Percentiles rank a stretch among this genome's conserved stretches.
Evolutionary conservation across 2,888 invertebrate genomes (phyloP).

Genomic region (Macropis europaea): DNA sequence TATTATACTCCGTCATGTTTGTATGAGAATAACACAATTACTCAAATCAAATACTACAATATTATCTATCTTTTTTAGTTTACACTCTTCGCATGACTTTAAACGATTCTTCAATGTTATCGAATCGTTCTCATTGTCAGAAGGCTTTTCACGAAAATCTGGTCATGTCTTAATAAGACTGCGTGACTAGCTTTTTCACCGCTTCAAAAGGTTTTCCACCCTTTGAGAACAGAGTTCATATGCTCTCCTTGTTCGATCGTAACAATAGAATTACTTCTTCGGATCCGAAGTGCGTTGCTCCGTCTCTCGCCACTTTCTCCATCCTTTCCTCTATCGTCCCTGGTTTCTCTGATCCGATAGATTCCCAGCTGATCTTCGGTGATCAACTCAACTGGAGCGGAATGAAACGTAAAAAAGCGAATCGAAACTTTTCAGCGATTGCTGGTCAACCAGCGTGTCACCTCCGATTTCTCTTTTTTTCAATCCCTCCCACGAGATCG

Average conservation of each 20-base stretch:
- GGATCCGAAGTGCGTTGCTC: neutral
- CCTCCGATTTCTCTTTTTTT: constrained; percentile 5
- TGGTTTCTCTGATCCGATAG: neutral
- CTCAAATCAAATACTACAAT: too few relatives aligned
- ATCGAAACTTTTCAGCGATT: constrained; percentile 14
- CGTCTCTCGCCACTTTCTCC: neutral
- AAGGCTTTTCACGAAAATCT: too few relatives aligned
- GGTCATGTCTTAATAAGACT: too few relatives aligned
- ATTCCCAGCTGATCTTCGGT: neutral
- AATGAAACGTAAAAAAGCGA: neutral
- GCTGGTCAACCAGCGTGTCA: constrained; percentile 23
- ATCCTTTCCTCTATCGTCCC: neutral
- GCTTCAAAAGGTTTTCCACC: neutral
- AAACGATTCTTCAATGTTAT: too few relatives aligned
- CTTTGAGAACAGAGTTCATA: neutral
- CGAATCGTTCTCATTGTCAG: too few relatives aligned
- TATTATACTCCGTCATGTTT: too few relatives aligned
- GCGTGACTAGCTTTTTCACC: too few relatives aligned
- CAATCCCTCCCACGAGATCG: constrained; percentile 14
- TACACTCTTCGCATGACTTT: too few relatives aligned
- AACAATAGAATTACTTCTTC: neutral
- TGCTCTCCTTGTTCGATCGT: neutral
- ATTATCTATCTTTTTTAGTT: too few relatives aligned
- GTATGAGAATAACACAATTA: too few relatives aligned
- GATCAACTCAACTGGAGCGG: neutral